Percentiles rank a stretch among this genome's conserved stretches.
Evolutionary conservation across 1,140 invertebrate species (phyloP).

Genomic region (Plectus sambesii): DNA sequence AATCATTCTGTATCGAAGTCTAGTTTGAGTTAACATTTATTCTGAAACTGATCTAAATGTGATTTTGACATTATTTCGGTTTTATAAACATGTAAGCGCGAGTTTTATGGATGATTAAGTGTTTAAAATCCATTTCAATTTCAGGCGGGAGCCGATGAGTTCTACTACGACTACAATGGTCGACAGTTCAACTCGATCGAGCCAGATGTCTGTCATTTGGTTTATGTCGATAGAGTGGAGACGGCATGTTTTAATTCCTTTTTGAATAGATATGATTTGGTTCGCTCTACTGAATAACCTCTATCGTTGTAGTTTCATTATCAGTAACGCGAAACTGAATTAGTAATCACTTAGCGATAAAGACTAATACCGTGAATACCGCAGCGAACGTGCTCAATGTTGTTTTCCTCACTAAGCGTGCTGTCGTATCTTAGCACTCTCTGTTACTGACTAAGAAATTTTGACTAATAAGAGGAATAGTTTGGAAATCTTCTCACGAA

Average conservation of each 20-base stretch:
- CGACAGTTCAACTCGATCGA: slow-evolving; percentile 82
- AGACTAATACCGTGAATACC: no score
- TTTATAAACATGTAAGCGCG: slow-evolving; percentile 59
- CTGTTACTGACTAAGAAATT: no score
- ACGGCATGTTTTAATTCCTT: slow-evolving; percentile 48
- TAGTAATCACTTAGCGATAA: slow-evolving; percentile 10
- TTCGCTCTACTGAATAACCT: slow-evolving; percentile 15
- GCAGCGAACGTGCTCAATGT: no score
- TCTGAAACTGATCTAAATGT: background rate
- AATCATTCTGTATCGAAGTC: slow-evolving; percentile 5
- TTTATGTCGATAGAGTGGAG: slow-evolving; percentile 87
- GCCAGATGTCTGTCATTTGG: slow-evolving; percentile 75
- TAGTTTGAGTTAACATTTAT: slow-evolving; percentile 17
- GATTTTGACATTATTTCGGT: slow-evolving; percentile 39
- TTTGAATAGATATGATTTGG: background rate
- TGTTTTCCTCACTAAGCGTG: no score
- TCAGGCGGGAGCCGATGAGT: slow-evolving; percentile 69
- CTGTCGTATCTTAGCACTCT: no score
- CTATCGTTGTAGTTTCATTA: background rate
- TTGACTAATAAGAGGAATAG: no score
- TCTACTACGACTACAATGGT: slow-evolving; percentile 84
- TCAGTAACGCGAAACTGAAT: background rate
- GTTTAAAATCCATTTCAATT: slow-evolving; percentile 37
- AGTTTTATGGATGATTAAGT: slow-evolving; percentile 23
- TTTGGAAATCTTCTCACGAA: no score